A percentile compares a stretch with the other conserved stretches of the same genome.
These are phyloP conservation scores for Drosophila ambigua DNA, from an alignment of 1,140 invertebrate genomes.

Conservation along the genomic window DNA sequence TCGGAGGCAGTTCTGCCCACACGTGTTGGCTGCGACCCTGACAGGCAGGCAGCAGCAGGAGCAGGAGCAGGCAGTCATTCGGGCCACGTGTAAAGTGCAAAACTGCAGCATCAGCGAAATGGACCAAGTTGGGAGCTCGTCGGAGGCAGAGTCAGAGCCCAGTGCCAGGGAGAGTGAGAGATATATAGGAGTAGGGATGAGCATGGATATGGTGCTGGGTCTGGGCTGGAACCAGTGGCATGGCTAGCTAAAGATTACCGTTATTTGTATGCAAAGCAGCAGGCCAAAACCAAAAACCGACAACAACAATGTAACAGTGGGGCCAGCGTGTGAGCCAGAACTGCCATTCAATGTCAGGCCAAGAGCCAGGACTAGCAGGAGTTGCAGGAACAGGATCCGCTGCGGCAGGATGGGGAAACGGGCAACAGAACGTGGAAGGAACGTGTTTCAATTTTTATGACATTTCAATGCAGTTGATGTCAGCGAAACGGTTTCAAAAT, in stretches of 20 bases:
- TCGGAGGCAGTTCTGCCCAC: constrained; percentile 15
- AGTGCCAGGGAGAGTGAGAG: neutral
- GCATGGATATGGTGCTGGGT: neutral
- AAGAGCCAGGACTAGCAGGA: constrained; percentile 6
- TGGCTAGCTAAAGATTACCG: constrained; percentile 65
- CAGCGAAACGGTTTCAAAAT: constrained; percentile 68
- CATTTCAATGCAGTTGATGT: constrained; percentile 82
- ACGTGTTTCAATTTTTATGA: constrained; percentile 82
- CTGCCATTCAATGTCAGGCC: constrained; percentile 73
- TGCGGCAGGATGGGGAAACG: constrained; percentile 16
- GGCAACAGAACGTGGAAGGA: constrained; percentile 40
- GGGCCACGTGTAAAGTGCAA: constrained; percentile 74
- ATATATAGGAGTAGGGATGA: neutral
- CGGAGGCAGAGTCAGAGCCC: neutral
- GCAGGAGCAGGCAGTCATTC: neutral
- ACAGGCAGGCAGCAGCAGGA: constrained; percentile 18
- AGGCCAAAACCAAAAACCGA: constrained; percentile 62
- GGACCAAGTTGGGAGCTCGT: constrained; percentile 34
- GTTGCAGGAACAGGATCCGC: neutral
- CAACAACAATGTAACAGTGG: constrained; percentile 22
- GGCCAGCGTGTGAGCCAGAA: constrained; percentile 32
- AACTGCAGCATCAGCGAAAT: constrained; percentile 75
- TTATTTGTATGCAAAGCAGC: constrained; percentile 82
- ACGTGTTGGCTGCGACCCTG: constrained; percentile 12
- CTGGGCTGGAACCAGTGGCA: constrained; percentile 36